A percentile compares a stretch with the other conserved stretches of the same genome.
These are phyloP conservation scores for Chionomys nivalis DNA, from an alignment of 2,113 vertebrate genomes.

Conservation along the genomic window DNA sequence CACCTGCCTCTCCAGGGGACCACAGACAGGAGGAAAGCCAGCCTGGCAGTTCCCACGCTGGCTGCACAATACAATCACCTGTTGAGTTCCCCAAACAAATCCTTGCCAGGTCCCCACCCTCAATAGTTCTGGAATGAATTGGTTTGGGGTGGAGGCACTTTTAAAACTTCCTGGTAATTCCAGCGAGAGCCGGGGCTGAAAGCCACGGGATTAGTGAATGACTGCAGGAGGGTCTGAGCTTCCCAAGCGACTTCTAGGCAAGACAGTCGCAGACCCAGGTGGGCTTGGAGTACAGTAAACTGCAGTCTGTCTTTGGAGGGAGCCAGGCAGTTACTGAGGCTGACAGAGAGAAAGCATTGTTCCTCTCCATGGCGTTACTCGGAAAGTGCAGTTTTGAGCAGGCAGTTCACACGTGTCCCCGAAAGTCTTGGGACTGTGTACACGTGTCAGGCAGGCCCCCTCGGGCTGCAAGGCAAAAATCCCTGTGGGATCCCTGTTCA, in stretches of 20 bases:
- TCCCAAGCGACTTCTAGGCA: not conserved
- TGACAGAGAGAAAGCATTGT: not conserved
- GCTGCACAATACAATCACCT: not conserved
- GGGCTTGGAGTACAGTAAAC: not conserved
- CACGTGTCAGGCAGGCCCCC: not conserved
- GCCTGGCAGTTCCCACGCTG: not conserved
- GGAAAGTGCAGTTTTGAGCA: not conserved
- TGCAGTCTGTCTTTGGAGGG: not conserved
- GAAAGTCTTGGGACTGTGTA: not conserved
- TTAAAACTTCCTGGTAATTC: not conserved
- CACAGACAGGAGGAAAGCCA: not conserved
- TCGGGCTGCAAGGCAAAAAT: not conserved
- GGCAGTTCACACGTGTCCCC: not conserved
- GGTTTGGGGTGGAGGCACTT: conserved; percentile 22
- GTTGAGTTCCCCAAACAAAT: not conserved
- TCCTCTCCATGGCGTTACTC: not conserved
- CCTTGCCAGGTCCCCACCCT: not conserved
- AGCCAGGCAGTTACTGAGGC: not conserved
- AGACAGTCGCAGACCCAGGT: not conserved
- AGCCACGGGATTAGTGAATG: not conserved
- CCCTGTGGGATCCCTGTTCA: not conserved
- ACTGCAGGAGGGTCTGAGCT: not conserved
- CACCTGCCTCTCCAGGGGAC: not conserved
- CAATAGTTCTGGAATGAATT: conserved; percentile 11
- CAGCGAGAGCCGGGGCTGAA: not conserved